Percentiles rank a stretch among this genome's conserved stretches.
Evolutionary conservation across 2,113 vertebrate genomes (phyloP).

Genomic region (Orcinus orca): DNA sequence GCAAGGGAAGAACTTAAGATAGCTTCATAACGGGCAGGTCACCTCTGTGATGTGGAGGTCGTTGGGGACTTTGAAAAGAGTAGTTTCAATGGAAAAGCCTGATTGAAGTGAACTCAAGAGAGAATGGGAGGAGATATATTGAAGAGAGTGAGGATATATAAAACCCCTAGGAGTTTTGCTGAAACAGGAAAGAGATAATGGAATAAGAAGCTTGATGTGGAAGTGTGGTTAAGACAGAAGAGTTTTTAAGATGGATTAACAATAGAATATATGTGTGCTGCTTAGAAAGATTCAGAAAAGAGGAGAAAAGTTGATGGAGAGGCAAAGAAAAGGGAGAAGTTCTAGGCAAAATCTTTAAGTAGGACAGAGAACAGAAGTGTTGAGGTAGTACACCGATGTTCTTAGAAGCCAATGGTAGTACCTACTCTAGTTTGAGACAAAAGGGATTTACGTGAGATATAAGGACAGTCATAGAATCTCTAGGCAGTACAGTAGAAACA

Average conservation of each 20-base stretch:
- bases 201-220: not conserved
- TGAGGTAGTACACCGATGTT: accelerated
- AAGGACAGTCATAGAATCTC: not conserved
- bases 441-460: not conserved
- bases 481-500: not conserved
- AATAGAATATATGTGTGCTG: not conserved
- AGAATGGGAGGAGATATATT: not conserved
- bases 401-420: not conserved
- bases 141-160: not conserved
- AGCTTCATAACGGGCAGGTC: not conserved
- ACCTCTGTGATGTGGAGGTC: not conserved
- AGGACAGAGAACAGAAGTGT: accelerated
- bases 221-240: not conserved
- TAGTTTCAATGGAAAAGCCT: not conserved
- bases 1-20: not conserved
- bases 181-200: not conserved
- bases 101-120: not conserved
- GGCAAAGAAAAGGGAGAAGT: not conserved
- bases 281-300: not conserved
- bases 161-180: not conserved
- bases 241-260: not conserved
- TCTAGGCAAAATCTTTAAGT: not conserved
- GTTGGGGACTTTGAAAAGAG: not conserved
- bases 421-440: not conserved
- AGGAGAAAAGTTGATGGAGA: not conserved